A percentile compares a stretch with the other conserved stretches of the same genome.
phyloP scores from a whole-genome alignment of 2,888 invertebrate species.

The Hedychridium roseum region DNA sequence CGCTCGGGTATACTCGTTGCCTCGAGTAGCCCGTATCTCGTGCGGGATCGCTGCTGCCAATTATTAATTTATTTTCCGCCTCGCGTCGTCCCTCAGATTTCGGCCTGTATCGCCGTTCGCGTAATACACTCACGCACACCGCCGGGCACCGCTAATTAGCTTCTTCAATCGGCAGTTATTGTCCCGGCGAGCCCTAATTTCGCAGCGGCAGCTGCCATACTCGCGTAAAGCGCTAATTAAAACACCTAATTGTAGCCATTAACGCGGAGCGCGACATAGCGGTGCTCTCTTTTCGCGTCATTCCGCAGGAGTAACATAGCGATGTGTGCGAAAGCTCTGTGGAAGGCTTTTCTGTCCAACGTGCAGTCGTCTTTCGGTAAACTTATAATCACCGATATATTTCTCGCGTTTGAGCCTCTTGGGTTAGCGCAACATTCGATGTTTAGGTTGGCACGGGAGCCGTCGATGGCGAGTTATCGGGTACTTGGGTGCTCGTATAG shows the following conservation, averaged over 20 bases:
- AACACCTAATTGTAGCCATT: conserved; percentile 64
- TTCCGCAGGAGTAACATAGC: no score
- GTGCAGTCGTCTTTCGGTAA: no score
- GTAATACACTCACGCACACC: no score
- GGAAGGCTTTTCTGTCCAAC: no score
- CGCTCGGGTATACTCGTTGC: conserved; percentile 13
- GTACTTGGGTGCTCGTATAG: conserved; percentile 16
- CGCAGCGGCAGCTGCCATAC: conserved; percentile 56
- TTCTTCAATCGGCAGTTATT: conserved; percentile 63
- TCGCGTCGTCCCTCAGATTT: conserved; percentile 20
- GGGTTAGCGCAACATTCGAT: no score
- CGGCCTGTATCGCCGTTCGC: conserved; percentile 19
- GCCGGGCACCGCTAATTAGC: conserved; percentile 57
- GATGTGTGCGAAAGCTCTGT: no score
- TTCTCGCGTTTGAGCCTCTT: no score
- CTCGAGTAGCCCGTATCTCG: conserved; percentile 21
- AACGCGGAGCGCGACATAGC: conserved; percentile 57
- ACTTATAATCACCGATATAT: no score
- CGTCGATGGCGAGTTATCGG: neutral
- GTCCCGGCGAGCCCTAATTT: conserved; percentile 61
- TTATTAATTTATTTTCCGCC: conserved; percentile 47
- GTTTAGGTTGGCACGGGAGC: no score
- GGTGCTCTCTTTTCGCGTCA: conserved; percentile 31
- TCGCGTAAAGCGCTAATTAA: conserved; percentile 60
- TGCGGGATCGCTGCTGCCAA: conserved; percentile 38